Conservation (phyloP, 2,797 vertebrate genomes). For the Pempheris klunzingeri region DNA sequence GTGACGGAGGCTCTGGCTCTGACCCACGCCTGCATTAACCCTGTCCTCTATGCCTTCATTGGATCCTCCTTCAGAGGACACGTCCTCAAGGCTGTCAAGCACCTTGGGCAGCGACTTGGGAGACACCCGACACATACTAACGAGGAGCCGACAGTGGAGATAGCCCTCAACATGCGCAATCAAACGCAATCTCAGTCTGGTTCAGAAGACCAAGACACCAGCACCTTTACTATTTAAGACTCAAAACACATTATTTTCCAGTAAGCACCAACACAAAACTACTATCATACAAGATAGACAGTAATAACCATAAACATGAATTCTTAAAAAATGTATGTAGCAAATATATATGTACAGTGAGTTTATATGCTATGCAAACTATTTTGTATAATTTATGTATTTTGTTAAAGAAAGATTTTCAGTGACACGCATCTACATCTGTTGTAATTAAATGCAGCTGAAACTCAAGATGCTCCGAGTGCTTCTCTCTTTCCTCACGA, state of each 20-base stretch:
- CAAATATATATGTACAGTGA: conserved; percentile 35
- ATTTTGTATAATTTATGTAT: conserved; percentile 64
- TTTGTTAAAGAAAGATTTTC: conserved; percentile 67
- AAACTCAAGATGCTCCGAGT: conserved; percentile 20
- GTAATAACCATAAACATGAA: background rate
- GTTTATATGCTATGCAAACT: conserved; percentile 40
- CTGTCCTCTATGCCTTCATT: conserved; percentile 91
- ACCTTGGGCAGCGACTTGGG: conserved; percentile 76
- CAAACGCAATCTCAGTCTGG: conserved; percentile 81
- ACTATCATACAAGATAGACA: background rate
- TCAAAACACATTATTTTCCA: background rate
- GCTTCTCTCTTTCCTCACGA: background rate
- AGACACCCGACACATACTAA: conserved; percentile 58
- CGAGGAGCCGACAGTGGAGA: conserved; percentile 75
- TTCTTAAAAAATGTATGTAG: background rate
- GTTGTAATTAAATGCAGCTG: conserved; percentile 38
- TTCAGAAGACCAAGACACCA: conserved; percentile 86
- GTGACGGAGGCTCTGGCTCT: conserved; percentile 92
- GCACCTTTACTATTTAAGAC: conserved; percentile 87
- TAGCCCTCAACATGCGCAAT: conserved; percentile 73
- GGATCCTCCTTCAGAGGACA: conserved; percentile 92
- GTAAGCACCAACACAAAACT: conserved; percentile 29
- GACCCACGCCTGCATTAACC: conserved; percentile 94
- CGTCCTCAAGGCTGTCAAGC: conserved; percentile 88
- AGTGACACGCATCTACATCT: conserved; percentile 4